Conservation (phyloP, 1,140 invertebrate genomes). For the Cephus cinctus region DNA sequence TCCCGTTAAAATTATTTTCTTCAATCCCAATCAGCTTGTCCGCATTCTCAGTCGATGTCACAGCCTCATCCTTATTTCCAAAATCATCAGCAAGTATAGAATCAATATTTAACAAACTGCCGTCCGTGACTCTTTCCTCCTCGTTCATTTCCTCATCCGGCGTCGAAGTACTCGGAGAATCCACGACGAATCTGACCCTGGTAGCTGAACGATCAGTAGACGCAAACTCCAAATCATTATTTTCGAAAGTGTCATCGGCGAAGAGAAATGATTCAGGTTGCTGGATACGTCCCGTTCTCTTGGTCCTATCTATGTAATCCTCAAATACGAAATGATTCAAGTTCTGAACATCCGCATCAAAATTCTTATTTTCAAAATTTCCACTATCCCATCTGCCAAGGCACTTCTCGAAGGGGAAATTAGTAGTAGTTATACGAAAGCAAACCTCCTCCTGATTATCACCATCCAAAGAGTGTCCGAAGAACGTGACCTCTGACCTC, state of each 20-base stretch:
- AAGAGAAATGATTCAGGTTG: slow-evolving; percentile 16
- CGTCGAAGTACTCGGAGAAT: slow-evolving; percentile 24
- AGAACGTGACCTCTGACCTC: too few relatives aligned
- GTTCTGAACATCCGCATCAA: slow-evolving; percentile 5
- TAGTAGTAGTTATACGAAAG: slow-evolving; percentile 48
- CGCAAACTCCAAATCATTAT: not conserved
- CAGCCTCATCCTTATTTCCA: slow-evolving; percentile 3
- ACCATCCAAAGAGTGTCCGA: slow-evolving; percentile 12
- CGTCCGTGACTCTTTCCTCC: slow-evolving; percentile 4
- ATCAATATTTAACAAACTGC: slow-evolving; percentile 5
- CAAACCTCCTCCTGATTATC: slow-evolving; percentile 28
- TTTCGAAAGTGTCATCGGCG: slow-evolving; percentile 13
- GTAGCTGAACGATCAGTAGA: slow-evolving; percentile 17
- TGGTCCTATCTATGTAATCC: slow-evolving; percentile 32
- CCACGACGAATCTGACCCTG: slow-evolving; percentile 44
- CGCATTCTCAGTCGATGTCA: not conserved
- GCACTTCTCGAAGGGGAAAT: slow-evolving; percentile 44
- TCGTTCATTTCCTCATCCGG: slow-evolving; percentile 13
- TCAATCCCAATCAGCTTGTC: slow-evolving; percentile 6
- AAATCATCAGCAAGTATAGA: not conserved
- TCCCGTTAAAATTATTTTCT: slow-evolving; percentile 4
- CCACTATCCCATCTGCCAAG: slow-evolving; percentile 25
- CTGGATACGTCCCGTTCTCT: not conserved
- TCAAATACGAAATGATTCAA: slow-evolving; percentile 38
- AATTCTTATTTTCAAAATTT: slow-evolving; percentile 15